phyloP scores from a whole-genome alignment of 2,888 invertebrate genomes.

The Bembecia ichneumoniformis region DNA sequence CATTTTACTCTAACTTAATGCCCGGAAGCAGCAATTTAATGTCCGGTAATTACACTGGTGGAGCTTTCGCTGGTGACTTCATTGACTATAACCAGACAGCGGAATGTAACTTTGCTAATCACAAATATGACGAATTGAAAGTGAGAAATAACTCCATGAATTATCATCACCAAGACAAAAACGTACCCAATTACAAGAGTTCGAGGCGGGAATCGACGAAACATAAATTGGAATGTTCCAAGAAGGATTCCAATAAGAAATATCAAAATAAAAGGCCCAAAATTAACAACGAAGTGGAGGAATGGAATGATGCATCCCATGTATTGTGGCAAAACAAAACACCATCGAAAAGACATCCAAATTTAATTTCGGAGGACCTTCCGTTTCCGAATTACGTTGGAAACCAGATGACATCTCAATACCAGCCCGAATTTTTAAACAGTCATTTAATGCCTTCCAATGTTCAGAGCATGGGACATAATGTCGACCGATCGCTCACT shows the following conservation, averaged over 20 bases:
- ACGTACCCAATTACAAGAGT: conserved; percentile 41
- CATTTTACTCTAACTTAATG: conserved; percentile 64
- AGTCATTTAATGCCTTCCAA: conserved; percentile 55
- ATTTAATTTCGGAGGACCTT: conserved; percentile 49
- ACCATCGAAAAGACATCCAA: conserved; percentile 42
- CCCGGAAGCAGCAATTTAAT: conserved; percentile 54
- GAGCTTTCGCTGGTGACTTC: conserved; percentile 52
- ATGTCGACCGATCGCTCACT: conserved; percentile 45
- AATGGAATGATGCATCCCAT: conserved; percentile 53
- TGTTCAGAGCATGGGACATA: conserved; percentile 46
- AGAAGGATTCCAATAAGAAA: conserved; percentile 58
- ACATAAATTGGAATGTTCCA: conserved; percentile 63
- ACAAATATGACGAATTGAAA: conserved; percentile 60
- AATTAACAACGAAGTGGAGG: conserved; percentile 45
- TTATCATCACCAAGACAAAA: conserved; percentile 43
- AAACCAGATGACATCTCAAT: conserved; percentile 56
- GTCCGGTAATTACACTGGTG: conserved; percentile 50
- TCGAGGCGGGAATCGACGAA: conserved; percentile 54
- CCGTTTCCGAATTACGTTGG: conserved; percentile 55
- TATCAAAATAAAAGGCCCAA: conserved; percentile 57
- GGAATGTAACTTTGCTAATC: conserved; percentile 58
- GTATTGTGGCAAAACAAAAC: conserved; percentile 56
- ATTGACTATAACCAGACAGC: conserved; percentile 57
- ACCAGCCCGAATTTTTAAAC: conserved; percentile 59
- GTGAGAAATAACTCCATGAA: conserved; percentile 46